Evolutionary conservation across 2,888 invertebrate species (phyloP), one percentile per base, ranked within the genome.

Genomic region (Petrolisthes manimaculis): DNA sequence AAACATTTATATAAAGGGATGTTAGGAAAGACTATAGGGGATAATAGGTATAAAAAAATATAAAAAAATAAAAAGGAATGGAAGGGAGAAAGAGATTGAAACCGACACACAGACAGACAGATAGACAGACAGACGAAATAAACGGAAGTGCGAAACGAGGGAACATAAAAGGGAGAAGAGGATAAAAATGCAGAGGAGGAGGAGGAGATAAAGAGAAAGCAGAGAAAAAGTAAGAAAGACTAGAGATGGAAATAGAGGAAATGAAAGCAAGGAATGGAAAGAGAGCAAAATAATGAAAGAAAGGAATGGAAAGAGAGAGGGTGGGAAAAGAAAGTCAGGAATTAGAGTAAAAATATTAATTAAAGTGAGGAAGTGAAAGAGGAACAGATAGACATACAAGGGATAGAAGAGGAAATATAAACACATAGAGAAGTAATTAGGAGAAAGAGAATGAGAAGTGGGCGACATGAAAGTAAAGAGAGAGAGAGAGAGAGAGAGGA

Each of bases 241-340:
- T 12, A 51, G 51, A 61, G 53, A 14, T 9, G 21, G 53, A 8
- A n/a, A 0, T 51, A 51, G 9, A 4, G 53, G 71, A 24, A 21
- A 51, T 1, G 5, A 71, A n/a, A 24, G 53, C 6, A 53, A 24
- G 69, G 69, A 53, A 51, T 1, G 53, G 53, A 21, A 24, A 83
- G 74, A 55, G 54, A 74, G 74, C 71, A 74, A 53, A 24, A 53
- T 53, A 74, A 54, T n/a, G 8, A 54, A 74, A 74, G 53, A 71
- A 14, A 74, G 54, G 55, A 75, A 55, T 53, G 67, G 79, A 78
- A 71, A 85, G 53, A 69, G 69, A 81, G 85, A 54, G 61, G 21
- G 77, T 67, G 56, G 14, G 51, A n/a, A 18, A 85, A 67, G 55
- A 6, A 37, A 75, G 24, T 51, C n/a, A 75, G n/a, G 18, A 37